A percentile compares a stretch with the other conserved stretches of the same genome.
Conservation (phyloP, 2,888 invertebrate species). For the Drosophila phalerata region DNA sequence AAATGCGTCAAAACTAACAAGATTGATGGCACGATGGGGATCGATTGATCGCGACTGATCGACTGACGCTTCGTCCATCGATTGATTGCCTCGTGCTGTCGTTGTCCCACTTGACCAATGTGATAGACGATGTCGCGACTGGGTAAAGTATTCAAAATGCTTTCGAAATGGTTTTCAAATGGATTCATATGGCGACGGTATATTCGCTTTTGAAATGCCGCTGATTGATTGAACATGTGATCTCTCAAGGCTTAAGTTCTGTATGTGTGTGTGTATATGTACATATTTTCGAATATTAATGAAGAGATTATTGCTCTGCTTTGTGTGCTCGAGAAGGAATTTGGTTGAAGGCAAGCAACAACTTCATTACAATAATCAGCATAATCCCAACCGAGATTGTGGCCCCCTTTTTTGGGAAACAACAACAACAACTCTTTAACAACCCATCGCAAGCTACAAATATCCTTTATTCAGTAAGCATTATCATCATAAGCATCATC, state of each 20-base stretch:
- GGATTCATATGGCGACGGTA: constrained; percentile 9
- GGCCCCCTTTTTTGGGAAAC: constrained; percentile 12
- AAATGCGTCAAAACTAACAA: constrained; percentile 70
- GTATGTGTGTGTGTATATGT: neutral
- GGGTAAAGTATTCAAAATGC: constrained; percentile 29
- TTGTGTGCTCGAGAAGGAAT: constrained; percentile 5
- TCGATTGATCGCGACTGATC: constrained; percentile 47
- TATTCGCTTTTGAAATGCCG: constrained; percentile 36
- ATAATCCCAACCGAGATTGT: constrained; percentile 56
- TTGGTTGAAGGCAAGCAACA: constrained; percentile 39
- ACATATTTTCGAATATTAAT: constrained; percentile 16
- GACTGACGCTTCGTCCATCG: constrained; percentile 38
- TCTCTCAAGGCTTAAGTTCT: constrained; percentile 5
- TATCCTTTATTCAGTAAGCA: constrained; percentile 43
- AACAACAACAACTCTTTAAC: constrained; percentile 48
- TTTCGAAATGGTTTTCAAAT: constrained; percentile 23
- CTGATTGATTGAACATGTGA: constrained; percentile 34
- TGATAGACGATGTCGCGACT: constrained; percentile 25
- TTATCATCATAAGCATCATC: constrained; percentile 20
- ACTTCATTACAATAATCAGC: constrained; percentile 67
- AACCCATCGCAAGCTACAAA: constrained; percentile 24
- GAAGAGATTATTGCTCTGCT: constrained; percentile 25
- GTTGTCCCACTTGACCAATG: constrained; percentile 41
- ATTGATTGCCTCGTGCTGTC: constrained; percentile 29
- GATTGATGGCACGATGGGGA: constrained; percentile 63